Evolutionary conservation across 2,797 vertebrate species (phyloP).

Genomic region (Acropternis orthonyx): DNA sequence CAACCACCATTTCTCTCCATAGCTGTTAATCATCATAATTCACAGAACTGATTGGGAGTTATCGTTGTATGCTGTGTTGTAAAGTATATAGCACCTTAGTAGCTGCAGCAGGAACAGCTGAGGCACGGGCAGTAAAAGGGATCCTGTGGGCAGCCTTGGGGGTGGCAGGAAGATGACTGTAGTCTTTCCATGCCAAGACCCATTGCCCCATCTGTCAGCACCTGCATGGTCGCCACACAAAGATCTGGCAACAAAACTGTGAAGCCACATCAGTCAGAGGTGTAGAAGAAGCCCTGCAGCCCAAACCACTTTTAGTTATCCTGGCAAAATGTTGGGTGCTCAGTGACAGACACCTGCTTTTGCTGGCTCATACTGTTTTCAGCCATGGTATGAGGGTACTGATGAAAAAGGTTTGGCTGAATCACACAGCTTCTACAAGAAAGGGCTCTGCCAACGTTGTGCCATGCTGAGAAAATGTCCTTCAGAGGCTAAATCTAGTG

Average conservation of each 20-base stretch:
- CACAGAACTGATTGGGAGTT: background rate
- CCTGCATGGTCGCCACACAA: background rate
- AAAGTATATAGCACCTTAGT: background rate
- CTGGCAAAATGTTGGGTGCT: background rate
- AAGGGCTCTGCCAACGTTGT: background rate
- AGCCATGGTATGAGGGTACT: background rate
- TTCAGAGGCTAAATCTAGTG: background rate
- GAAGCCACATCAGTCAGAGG: background rate
- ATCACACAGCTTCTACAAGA: background rate
- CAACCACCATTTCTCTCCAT: background rate
- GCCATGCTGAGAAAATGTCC: background rate
- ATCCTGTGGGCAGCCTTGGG: background rate
- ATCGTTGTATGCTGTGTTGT: background rate
- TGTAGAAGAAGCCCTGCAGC: background rate
- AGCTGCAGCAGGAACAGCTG: background rate
- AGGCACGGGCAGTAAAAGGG: background rate
- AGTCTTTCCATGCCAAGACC: background rate
- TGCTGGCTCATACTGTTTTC: conserved; percentile 7
- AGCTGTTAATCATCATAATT: background rate
- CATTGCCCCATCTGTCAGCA: fast-evolving
- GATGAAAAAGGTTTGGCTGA: background rate
- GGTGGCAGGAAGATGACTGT: background rate
- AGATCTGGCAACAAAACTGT: background rate
- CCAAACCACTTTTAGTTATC: background rate
- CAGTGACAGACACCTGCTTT: background rate